Conservation (phyloP, 2,113 vertebrate species). For the Apteryx owenii region DNA sequence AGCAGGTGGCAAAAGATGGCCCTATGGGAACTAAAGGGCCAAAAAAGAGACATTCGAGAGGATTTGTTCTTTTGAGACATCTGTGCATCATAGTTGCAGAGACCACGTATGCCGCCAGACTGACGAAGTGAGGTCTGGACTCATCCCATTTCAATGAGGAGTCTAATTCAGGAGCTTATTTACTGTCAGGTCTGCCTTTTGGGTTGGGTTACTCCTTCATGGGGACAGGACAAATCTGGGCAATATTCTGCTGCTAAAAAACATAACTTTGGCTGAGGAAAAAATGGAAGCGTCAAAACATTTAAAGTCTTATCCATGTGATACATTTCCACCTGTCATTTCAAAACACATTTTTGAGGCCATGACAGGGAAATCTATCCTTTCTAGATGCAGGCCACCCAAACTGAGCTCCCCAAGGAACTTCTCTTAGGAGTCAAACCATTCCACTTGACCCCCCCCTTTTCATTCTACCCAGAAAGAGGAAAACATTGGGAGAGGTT, state of each 20-base stretch:
- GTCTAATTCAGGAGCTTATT: background rate
- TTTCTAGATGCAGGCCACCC: background rate
- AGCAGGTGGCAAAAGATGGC: background rate
- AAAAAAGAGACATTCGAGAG: background rate
- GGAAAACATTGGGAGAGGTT: too few relatives aligned
- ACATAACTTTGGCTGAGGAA: background rate
- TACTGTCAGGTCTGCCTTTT: background rate
- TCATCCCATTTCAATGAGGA: background rate
- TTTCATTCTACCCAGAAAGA: too few relatives aligned
- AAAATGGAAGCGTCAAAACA: background rate
- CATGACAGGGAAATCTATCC: background rate
- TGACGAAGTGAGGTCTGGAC: background rate
- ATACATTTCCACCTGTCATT: background rate
- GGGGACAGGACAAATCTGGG: background rate
- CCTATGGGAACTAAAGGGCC: background rate
- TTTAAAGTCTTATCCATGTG: background rate
- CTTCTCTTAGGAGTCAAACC: too few relatives aligned
- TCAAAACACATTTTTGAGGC: background rate
- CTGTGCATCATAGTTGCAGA: rapidly evolving
- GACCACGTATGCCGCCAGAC: background rate
- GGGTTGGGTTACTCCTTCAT: background rate
- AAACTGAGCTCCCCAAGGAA: too few relatives aligned
- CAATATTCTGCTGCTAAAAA: background rate
- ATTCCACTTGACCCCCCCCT: too few relatives aligned
- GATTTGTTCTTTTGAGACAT: background rate